Conservation (phyloP, 2,113 vertebrate species). For the Sprattus sprattus region DNA sequence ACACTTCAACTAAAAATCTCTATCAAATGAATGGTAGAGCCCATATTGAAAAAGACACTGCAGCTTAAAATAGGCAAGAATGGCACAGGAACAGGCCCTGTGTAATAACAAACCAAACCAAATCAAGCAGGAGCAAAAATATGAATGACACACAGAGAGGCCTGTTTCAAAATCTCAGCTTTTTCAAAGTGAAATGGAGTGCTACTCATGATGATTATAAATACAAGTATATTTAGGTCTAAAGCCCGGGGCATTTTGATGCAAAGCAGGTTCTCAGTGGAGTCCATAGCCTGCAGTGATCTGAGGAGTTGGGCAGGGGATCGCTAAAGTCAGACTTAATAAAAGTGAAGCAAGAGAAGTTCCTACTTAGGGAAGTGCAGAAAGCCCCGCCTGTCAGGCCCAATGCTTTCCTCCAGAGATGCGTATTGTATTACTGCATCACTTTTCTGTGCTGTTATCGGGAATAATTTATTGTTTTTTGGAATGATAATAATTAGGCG, state of each 20-base stretch:
- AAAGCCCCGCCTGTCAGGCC: conserved; percentile 16
- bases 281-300: conserved; percentile 24
- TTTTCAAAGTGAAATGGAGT: conserved; percentile 37
- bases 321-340: conserved; percentile 33
- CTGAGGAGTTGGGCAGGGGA: conserved; percentile 27
- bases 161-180: conserved; percentile 22
- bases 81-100: neutral
- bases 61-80: neutral
- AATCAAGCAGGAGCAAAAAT: conserved; percentile 14
- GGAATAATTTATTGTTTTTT: conserved; percentile 45
- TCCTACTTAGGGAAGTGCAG: conserved; percentile 26
- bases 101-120: conserved; percentile 8
- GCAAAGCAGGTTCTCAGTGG: conserved; percentile 24
- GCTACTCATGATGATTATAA: conserved; percentile 39
- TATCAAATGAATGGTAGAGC: neutral
- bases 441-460: conserved; percentile 33
- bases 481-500: conserved; percentile 45
- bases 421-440: conserved; percentile 44
- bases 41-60: neutral
- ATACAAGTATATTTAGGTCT: conserved; percentile 25
- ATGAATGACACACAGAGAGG: conserved; percentile 27
- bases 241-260: conserved; percentile 32
- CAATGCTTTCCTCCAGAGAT: conserved; percentile 15
- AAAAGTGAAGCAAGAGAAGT: conserved; percentile 33
- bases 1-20: neutral